Base-by-base conservation (phyloP, 2,888 invertebrate species). In the Resseliella maxima region DNA sequence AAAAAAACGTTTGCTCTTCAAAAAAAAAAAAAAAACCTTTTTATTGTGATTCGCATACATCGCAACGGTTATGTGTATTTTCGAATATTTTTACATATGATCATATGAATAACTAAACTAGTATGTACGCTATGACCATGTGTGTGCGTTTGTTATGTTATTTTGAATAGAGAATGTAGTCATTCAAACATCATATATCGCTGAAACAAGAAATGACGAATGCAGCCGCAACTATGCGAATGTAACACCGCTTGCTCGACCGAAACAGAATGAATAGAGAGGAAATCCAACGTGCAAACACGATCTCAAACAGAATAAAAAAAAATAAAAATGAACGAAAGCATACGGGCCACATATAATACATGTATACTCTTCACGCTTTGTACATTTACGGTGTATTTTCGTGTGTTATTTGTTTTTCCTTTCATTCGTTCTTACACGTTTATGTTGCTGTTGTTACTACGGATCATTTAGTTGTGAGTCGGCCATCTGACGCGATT, bases 401-500 rank as follows among this genome's bases (percentile, higher is more conserved):
- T 72, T 72, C 41, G 38, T n/a, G 38, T 15, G 24, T 83, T 83
- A 27, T 85, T 85, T 85, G 27, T 45, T 85, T n/a, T 85, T 85
- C 85, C 38, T 85, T 85, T 46, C 31, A 46, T 85, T 85, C 27
- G 41, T 85, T 85, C 45, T 85, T 85, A 18, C 38, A 24, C 83
- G 83, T 83, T 83, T 83, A 83, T 83, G 83, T 83, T 83, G 83
- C 83, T 83, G 38, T 83, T 83, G 38, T 27, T 83, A 24, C 10
- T 83, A 10, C 38, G 21, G 83, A 81, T 83, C 38, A 24, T 46
- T 85, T 27, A 85, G 85, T 85, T 85, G 83, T 41, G 36, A 41
- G 38, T 85, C 45, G 45, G 85, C 85, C 85, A 85, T 85, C 45
- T 45, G 85, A 85, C 45, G 46, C 85, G 85, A 85, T 85, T 45